Evolutionary conservation across 2,888 invertebrate species (phyloP).

Genomic region (Lepidochitona cinerea): DNA sequence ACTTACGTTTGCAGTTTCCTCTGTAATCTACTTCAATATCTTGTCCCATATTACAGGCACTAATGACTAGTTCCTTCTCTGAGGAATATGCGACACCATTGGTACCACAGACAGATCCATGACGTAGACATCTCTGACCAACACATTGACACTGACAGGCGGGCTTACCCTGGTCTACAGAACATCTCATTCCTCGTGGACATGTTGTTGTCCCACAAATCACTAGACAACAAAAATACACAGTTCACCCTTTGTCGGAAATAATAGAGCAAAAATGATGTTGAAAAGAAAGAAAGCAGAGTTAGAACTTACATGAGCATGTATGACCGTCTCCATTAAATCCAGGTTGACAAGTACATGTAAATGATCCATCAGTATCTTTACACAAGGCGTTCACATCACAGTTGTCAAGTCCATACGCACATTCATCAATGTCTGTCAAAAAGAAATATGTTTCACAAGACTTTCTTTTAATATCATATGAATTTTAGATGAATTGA

Average conservation of each 20-base stretch:
- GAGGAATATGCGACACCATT: background rate
- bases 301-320: background rate
- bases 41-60: background rate
- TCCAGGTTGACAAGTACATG: background rate
- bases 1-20: conserved; percentile 1
- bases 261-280: background rate
- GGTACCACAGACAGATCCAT: background rate
- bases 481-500: too few species aligned
- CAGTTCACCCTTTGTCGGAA: background rate
- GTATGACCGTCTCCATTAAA: background rate
- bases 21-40: background rate
- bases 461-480: too few species aligned
- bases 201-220: background rate
- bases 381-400: background rate
- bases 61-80: conserved; percentile 1
- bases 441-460: too few species aligned
- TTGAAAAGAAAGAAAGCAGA: background rate
- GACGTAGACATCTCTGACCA: background rate
- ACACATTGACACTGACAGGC: background rate
- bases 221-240: background rate
- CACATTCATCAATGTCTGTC: background rate
- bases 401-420: background rate
- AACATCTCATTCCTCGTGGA: background rate
- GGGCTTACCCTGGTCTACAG: background rate
- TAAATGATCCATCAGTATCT: background rate